These are phyloP conservation scores for Ctenochaetus hawaiiensis DNA, from an alignment of 2,797 vertebrate species.

Conservation along the genomic window DNA sequence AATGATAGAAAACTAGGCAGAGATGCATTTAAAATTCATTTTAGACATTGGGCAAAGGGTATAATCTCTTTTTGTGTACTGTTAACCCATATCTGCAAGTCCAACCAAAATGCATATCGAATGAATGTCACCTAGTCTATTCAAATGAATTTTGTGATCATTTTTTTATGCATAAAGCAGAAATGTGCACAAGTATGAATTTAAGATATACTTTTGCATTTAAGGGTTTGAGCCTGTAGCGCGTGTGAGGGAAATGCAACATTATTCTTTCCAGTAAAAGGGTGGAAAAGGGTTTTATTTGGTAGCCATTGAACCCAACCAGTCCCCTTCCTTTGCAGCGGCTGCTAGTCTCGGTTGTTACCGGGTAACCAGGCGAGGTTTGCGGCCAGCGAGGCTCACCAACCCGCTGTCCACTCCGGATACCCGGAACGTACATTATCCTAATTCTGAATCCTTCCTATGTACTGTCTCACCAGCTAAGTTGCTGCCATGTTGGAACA, in stretches of 20 bases:
- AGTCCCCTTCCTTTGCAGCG: slow-evolving; percentile 6
- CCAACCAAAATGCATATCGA: not conserved
- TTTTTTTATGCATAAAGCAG: not conserved
- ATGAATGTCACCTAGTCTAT: slow-evolving; percentile 2
- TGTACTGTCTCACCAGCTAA: not conserved
- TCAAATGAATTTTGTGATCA: not conserved
- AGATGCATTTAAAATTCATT: not conserved
- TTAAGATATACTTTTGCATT: not conserved
- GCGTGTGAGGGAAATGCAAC: not conserved
- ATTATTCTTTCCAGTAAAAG: not conserved
- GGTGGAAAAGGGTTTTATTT: not conserved
- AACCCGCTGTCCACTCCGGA: slow-evolving; percentile 9
- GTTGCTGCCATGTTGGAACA: slow-evolving; percentile 36
- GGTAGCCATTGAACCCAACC: slow-evolving; percentile 30
- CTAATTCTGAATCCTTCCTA: not conserved
- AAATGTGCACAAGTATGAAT: not conserved
- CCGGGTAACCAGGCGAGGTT: slow-evolving; percentile 57
- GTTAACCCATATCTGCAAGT: not conserved
- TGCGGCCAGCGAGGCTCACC: slow-evolving; percentile 23
- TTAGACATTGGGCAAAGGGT: not conserved
- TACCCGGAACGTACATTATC: slow-evolving; percentile 16
- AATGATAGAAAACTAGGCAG: not conserved
- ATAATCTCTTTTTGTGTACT: not conserved
- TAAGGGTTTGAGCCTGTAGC: accelerated
- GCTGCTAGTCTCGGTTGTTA: slow-evolving; percentile 27